Conservation (phyloP, 64 coral and sea anemone species). For the Montipora cactus region DNA sequence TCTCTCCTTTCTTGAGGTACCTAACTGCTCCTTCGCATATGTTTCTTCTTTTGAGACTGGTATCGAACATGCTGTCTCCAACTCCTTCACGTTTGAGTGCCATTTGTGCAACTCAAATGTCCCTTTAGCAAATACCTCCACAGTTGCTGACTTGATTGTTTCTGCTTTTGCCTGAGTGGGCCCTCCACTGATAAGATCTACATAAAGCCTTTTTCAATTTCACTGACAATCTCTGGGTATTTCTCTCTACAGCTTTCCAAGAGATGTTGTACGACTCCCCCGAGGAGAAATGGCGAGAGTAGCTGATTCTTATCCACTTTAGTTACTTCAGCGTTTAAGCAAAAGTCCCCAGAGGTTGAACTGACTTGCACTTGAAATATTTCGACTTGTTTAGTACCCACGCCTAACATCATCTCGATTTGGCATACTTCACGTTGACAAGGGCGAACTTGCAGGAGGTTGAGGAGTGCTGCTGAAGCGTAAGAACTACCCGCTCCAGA, state of each 20-base stretch:
- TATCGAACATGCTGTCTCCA: too few relatives aligned
- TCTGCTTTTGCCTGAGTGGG: too few relatives aligned
- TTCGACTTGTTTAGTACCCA: conserved; percentile 2
- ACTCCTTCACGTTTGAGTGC: too few relatives aligned
- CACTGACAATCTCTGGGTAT: too few relatives aligned
- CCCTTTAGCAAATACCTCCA: conserved; percentile 36
- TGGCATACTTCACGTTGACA: background rate
- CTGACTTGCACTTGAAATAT: background rate
- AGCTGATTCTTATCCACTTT: conserved; percentile 43
- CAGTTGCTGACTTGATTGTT: background rate
- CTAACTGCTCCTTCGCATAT: too few relatives aligned
- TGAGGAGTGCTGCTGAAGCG: conserved; percentile 31
- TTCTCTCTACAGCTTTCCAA: too few relatives aligned
- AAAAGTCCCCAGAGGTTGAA: conserved; percentile 8
- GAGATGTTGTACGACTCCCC: too few relatives aligned
- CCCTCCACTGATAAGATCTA: too few relatives aligned
- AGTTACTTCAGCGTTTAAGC: conserved; percentile 5
- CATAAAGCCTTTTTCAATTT: too few relatives aligned
- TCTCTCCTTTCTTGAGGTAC: too few relatives aligned
- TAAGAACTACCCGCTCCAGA: conserved; percentile 40
- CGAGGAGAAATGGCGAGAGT: background rate
- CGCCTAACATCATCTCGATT: conserved; percentile 50
- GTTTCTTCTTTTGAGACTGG: too few relatives aligned
- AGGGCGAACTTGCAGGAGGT: conserved; percentile 12
- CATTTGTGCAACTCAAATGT: background rate